Evolutionary conservation across 1,140 invertebrate genomes (phyloP).

Genomic region (Drosophila azteca): DNA sequence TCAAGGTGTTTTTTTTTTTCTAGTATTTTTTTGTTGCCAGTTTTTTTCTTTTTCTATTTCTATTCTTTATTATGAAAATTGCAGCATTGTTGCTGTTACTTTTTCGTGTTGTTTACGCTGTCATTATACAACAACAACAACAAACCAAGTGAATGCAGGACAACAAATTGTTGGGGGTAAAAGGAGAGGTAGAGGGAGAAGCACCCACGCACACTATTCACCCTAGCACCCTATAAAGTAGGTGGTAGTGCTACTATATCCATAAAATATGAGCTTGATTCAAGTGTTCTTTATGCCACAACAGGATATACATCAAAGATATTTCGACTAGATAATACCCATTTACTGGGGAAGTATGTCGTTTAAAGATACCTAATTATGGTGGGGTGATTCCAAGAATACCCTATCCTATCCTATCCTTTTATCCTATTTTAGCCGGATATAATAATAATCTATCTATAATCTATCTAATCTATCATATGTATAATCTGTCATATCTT

Average conservation of each 20-base stretch:
- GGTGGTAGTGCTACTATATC: constrained; percentile 27
- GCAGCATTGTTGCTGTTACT: constrained; percentile 37
- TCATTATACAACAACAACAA: constrained; percentile 55
- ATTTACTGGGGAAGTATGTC: not conserved
- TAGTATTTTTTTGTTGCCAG: constrained; percentile 25
- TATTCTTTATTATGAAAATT: constrained; percentile 76
- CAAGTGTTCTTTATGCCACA: constrained; percentile 56
- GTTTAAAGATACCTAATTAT: not conserved
- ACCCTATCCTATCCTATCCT: too few relatives aligned
- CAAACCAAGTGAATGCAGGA: constrained; percentile 47
- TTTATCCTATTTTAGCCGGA: too few relatives aligned
- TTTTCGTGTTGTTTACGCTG: constrained; percentile 44
- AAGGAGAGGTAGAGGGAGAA: not conserved
- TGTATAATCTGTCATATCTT: too few relatives aligned
- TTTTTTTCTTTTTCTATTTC: constrained; percentile 38
- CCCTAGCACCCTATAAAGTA: not conserved
- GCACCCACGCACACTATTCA: constrained; percentile 23
- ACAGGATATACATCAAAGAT: not conserved
- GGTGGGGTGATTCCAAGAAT: too few relatives aligned
- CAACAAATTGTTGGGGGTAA: constrained; percentile 5
- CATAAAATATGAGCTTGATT: constrained; percentile 79
- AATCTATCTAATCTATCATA: too few relatives aligned
- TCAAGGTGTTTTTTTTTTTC: constrained; percentile 70
- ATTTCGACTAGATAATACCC: not conserved
- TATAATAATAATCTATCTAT: too few relatives aligned